phyloP scores from a whole-genome alignment of 1,140 invertebrate species.

The Drosophila lini region DNA sequence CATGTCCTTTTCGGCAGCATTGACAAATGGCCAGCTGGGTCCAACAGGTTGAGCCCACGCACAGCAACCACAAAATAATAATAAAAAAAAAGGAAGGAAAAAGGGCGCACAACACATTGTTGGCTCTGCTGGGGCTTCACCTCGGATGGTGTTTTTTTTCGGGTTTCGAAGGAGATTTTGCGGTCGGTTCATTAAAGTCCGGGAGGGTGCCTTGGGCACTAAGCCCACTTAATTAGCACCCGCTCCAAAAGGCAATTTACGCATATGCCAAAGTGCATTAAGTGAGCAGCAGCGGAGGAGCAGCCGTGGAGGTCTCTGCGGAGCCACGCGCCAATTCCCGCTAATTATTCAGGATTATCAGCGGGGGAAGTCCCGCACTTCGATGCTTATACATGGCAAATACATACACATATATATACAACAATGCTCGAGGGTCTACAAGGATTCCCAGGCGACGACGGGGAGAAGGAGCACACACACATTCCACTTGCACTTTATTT shows the following conservation, averaged over 20 bases:
- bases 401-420: background rate
- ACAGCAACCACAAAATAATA: conserved; percentile 24
- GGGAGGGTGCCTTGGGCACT: conserved; percentile 16
- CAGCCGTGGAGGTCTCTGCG: conserved; percentile 18
- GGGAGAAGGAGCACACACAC: background rate
- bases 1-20: conserved; percentile 14
- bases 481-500: conserved; percentile 61
- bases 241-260: conserved; percentile 53
- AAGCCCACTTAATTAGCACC: conserved; percentile 59
- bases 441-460: conserved; percentile 19
- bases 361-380: conserved; percentile 3
- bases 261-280: conserved; percentile 68
- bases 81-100: background rate
- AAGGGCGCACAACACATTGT: conserved; percentile 21
- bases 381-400: background rate
- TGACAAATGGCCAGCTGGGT: conserved; percentile 64
- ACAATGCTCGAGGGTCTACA: conserved; percentile 24
- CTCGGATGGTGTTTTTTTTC: background rate
- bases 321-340: conserved; percentile 45
- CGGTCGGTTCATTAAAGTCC: conserved; percentile 35
- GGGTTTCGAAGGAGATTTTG: conserved; percentile 3
- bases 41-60: conserved; percentile 44
- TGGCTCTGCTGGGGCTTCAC: background rate
- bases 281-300: conserved; percentile 33
- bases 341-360: conserved; percentile 64